Percentiles rank a stretch among this genome's conserved stretches.
These are phyloP conservation scores for Macrotus californicus DNA, from an alignment of 2,113 vertebrate genomes.

Conservation along the genomic window DNA sequence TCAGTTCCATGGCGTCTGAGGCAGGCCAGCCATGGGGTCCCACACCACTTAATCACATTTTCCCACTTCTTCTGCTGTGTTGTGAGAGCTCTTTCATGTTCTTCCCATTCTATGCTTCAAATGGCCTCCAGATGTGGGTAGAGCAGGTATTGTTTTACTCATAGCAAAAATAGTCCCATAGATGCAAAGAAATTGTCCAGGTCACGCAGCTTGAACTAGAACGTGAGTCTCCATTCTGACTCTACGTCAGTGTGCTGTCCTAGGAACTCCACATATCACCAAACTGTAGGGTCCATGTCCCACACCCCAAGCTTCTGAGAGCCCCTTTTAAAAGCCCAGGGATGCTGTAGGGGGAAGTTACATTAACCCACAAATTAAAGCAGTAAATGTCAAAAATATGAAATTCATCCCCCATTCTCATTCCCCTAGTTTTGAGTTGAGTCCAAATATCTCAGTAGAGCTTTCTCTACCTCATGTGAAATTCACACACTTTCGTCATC, in stretches of 20 bases:
- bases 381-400: not conserved
- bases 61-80: not conserved
- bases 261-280: not conserved
- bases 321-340: not conserved
- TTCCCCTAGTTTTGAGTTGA: not conserved
- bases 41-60: not conserved
- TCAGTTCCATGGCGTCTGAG: not conserved
- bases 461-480: not conserved
- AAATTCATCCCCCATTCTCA: not conserved
- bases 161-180: not conserved
- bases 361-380: not conserved
- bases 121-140: not conserved
- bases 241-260: not conserved
- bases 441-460: not conserved
- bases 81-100: not conserved
- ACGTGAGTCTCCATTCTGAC: not conserved
- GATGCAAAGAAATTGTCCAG: not conserved
- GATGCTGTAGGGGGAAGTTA: not conserved
- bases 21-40: not conserved
- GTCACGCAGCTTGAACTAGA: not conserved
- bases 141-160: not conserved
- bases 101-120: not conserved
- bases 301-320: not conserved
- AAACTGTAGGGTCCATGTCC: not conserved
- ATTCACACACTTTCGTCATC: not conserved